Evolutionary conservation across 2,113 vertebrate species (phyloP).

Genomic region (Anser cygnoides): DNA sequence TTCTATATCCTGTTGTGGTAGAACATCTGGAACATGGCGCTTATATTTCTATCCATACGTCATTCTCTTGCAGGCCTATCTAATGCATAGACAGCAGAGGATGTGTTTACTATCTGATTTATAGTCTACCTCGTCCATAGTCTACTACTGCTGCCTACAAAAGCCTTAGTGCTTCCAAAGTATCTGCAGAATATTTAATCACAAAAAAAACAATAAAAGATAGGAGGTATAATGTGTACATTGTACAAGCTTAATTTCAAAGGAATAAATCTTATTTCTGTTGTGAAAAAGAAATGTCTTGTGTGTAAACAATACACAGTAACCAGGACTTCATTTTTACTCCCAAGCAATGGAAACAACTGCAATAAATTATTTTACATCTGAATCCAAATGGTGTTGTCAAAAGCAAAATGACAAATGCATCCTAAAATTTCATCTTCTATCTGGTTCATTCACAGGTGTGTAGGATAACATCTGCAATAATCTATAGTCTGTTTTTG

Average conservation of each 20-base stretch:
- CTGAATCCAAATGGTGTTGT: not conserved
- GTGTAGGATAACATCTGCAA: not conserved
- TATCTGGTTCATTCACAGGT: not conserved
- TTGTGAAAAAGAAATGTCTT: not conserved
- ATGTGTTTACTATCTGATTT: fast-evolving
- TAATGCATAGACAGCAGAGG: not conserved
- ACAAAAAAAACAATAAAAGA: not conserved
- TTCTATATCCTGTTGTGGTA: not conserved
- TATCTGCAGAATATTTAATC: not conserved
- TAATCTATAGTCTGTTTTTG: not conserved
- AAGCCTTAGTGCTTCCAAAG: not conserved
- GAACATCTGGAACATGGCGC: not conserved
- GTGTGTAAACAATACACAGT: not conserved
- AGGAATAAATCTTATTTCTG: not conserved
- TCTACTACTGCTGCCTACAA: not conserved
- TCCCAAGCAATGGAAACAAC: not conserved
- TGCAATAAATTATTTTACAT: not conserved
- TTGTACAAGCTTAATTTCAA: not conserved
- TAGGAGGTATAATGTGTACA: not conserved
- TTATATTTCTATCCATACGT: not conserved
- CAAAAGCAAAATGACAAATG: not conserved
- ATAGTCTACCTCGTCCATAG: too few species aligned
- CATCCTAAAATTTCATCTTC: not conserved
- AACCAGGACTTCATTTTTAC: not conserved
- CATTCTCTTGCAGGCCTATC: not conserved